A percentile compares a stretch with the other conserved stretches of the same genome.
Conservation (phyloP, 1,140 invertebrate species). For the Dendroctonus ponderosae region DNA sequence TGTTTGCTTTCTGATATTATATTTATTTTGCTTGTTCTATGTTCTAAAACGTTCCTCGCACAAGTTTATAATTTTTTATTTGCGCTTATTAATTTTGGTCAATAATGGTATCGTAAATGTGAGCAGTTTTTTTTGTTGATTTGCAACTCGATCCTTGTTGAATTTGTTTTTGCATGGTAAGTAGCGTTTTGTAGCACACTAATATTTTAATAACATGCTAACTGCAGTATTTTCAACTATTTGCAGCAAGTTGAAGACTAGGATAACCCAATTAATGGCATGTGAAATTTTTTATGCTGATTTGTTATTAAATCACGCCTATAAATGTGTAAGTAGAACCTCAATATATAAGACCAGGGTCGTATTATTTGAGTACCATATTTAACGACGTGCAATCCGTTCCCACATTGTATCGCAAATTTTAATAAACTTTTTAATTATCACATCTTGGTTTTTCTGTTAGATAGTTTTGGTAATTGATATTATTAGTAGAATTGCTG, state of each 20-base stretch:
- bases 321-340: constrained; percentile 10
- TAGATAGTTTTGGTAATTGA: no score
- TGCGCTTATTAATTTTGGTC: constrained; percentile 1
- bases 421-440: no score
- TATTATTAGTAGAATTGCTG: no score
- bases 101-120: background rate
- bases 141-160: constrained; percentile 12
- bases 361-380: background rate
- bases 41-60: no score
- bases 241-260: constrained; percentile 32
- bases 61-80: no score
- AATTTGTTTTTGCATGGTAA: constrained; percentile 46
- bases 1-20: no score
- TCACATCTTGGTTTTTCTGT: no score
- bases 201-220: constrained; percentile 29
- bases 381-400: no score
- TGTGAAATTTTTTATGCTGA: constrained; percentile 15
- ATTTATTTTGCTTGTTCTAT: no score
- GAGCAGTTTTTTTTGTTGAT: constrained; percentile 24
- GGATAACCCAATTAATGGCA: constrained; percentile 34
- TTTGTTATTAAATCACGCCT: background rate
- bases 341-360: constrained; percentile 10
- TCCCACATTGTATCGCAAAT: no score
- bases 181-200: constrained; percentile 41
- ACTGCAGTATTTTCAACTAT: constrained; percentile 26